A percentile compares a stretch with the other conserved stretches of the same genome.
These are phyloP conservation scores for Zootermopsis nevadensis DNA, from an alignment of 2,888 invertebrate species.

Conservation along the genomic window DNA sequence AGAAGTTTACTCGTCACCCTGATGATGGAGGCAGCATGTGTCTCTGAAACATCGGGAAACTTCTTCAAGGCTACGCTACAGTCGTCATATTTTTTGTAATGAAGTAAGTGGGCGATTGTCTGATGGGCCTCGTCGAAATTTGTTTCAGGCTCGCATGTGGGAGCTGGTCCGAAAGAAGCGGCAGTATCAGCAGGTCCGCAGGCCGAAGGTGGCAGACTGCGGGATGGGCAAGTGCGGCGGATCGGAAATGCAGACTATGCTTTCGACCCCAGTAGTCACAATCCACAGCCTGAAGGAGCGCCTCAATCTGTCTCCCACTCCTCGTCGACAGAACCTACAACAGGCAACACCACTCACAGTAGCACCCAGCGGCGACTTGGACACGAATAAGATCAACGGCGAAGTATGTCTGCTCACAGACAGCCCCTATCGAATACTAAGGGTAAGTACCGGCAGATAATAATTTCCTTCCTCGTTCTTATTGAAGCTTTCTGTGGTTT, in stretches of 20 bases:
- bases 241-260: constrained; percentile 70
- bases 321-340: background rate
- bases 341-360: background rate
- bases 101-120: too few species aligned
- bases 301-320: constrained; percentile 48
- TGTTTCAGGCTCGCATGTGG: constrained; percentile 58
- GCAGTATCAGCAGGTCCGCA: constrained; percentile 1
- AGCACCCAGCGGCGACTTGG: background rate
- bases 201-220: constrained; percentile 27
- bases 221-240: constrained; percentile 57
- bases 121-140: background rate
- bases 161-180: constrained; percentile 21
- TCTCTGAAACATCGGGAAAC: too few species aligned
- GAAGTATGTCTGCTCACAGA: constrained; percentile 81
- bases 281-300: constrained; percentile 42
- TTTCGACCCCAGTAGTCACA: constrained; percentile 59
- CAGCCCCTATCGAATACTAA: constrained; percentile 77
- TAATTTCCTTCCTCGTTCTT: too few species aligned
- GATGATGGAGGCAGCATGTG: too few species aligned
- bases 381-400: constrained; percentile 58
- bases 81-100: too few species aligned
- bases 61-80: too few species aligned
- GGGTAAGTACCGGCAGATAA: constrained; percentile 67
- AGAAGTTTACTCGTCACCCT: too few species aligned
- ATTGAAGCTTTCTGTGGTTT: too few species aligned